These are phyloP conservation scores for Crotalus tigris DNA, from an alignment of 2,113 vertebrate genomes.

Conservation along the genomic window DNA sequence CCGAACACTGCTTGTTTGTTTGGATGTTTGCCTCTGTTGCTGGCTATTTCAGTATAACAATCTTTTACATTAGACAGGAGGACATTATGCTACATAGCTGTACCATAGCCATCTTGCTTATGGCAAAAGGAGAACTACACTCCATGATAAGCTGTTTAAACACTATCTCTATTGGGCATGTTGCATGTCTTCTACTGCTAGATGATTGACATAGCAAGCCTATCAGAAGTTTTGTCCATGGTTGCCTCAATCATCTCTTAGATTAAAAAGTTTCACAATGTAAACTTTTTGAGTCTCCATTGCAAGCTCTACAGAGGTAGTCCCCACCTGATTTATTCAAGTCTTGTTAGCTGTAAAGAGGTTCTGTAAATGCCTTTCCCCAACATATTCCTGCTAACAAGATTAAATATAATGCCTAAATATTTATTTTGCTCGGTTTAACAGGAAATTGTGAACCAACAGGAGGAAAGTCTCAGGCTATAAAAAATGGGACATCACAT, in stretches of 20 bases:
- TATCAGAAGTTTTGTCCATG: background rate
- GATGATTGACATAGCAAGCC: accelerated
- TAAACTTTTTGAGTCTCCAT: background rate
- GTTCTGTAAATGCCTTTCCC: background rate
- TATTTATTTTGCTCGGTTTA: slow-evolving; percentile 2
- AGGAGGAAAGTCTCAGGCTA: slow-evolving; percentile 6
- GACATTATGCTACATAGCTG: background rate
- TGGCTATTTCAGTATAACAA: background rate
- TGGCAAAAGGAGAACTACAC: background rate
- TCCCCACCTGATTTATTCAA: background rate
- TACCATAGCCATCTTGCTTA: background rate
- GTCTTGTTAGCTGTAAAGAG: background rate
- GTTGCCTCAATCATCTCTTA: background rate
- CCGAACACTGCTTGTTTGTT: no score
- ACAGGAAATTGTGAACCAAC: slow-evolving; percentile 1
- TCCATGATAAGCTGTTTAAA: accelerated
- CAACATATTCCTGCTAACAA: no score
- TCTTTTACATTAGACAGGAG: background rate
- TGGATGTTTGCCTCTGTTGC: no score
- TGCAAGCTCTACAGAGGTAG: background rate
- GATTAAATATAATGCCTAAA: background rate
- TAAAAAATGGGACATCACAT: background rate
- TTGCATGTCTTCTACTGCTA: accelerated
- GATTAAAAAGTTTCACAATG: background rate
- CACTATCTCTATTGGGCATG: background rate